A percentile compares a stretch with the other conserved stretches of the same genome.
These are phyloP conservation scores for Siniperca knerii DNA, from an alignment of 2,113 vertebrate species.

Conservation along the genomic window DNA sequence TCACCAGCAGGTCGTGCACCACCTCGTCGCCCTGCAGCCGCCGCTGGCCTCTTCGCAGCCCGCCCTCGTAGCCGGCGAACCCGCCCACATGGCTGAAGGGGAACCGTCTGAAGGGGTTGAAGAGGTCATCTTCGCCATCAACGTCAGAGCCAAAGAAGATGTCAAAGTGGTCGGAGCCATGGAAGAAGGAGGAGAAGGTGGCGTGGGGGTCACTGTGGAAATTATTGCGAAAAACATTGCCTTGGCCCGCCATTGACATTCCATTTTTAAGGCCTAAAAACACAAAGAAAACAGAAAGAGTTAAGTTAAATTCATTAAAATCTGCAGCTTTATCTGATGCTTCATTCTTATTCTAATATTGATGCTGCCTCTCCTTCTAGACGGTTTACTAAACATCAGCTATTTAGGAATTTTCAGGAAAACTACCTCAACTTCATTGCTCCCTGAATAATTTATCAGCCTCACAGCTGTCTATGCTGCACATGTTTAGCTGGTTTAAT, in stretches of 20 bases:
- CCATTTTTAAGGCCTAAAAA: slow-evolving; percentile 89
- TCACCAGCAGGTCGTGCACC: slow-evolving; percentile 90
- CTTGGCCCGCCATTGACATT: slow-evolving; percentile 87
- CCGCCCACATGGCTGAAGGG: slow-evolving; percentile 90
- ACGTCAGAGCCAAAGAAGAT: slow-evolving; percentile 92
- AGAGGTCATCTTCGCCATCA: slow-evolving; percentile 92
- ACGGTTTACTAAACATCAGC: slow-evolving; percentile 14
- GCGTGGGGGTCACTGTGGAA: slow-evolving; percentile 91
- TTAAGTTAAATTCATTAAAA: slow-evolving; percentile 1
- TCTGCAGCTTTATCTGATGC: neutral
- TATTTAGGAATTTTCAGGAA: slow-evolving; percentile 13
- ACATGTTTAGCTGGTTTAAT: slow-evolving; percentile 20
- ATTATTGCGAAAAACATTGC: slow-evolving; percentile 88
- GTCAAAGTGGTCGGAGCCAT: slow-evolving; percentile 86
- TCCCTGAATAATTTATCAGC: slow-evolving; percentile 58
- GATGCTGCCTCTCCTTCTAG: neutral
- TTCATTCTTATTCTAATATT: neutral
- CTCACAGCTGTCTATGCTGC: slow-evolving; percentile 44
- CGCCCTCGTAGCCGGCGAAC: slow-evolving; percentile 83
- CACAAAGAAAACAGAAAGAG: slow-evolving; percentile 1
- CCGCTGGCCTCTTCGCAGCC: slow-evolving; percentile 78
- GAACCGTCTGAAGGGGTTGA: slow-evolving; percentile 92
- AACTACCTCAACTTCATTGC: slow-evolving; percentile 6
- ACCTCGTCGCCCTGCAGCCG: slow-evolving; percentile 82
- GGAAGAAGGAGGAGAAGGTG: slow-evolving; percentile 78